Conservation (phyloP, 2,113 vertebrate genomes). For the Vireo altiloquus region DNA sequence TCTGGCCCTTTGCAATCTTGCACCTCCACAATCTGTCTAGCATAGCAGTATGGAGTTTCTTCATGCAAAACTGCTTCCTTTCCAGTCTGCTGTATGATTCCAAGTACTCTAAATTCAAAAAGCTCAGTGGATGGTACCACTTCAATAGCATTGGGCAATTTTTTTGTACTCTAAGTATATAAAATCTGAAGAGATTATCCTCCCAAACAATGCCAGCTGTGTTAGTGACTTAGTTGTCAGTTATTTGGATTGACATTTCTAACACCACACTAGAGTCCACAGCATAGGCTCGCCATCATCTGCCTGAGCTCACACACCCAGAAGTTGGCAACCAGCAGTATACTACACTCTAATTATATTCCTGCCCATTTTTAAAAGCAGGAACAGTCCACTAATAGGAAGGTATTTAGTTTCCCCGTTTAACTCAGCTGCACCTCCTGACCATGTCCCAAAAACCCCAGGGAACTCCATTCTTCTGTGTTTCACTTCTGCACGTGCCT, state of each 20-base stretch:
- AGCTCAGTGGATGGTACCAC: not conserved
- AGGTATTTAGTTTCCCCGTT: not conserved
- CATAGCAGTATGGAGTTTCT: not conserved
- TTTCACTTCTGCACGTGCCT: not conserved
- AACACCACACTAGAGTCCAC: not conserved
- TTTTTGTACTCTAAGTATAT: not conserved
- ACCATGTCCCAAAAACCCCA: not conserved
- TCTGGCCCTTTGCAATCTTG: not conserved
- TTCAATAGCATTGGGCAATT: not conserved
- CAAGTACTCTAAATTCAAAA: not conserved
- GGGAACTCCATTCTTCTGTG: not conserved
- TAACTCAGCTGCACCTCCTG: not conserved
- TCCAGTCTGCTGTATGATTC: not conserved
- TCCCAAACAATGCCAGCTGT: not conserved
- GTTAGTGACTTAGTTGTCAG: not conserved
- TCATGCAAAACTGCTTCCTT: not conserved
- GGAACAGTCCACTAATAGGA: not conserved
- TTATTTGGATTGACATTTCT: not conserved
- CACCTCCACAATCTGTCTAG: not conserved
- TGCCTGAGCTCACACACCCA: not conserved
- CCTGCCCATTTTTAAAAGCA: not conserved
- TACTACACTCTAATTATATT: not conserved
- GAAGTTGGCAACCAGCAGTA: not conserved
- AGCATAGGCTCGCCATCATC: not conserved
- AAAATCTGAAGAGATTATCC: not conserved